Conservation (phyloP, 2,888 invertebrate species). For the Operophtera brumata region DNA sequence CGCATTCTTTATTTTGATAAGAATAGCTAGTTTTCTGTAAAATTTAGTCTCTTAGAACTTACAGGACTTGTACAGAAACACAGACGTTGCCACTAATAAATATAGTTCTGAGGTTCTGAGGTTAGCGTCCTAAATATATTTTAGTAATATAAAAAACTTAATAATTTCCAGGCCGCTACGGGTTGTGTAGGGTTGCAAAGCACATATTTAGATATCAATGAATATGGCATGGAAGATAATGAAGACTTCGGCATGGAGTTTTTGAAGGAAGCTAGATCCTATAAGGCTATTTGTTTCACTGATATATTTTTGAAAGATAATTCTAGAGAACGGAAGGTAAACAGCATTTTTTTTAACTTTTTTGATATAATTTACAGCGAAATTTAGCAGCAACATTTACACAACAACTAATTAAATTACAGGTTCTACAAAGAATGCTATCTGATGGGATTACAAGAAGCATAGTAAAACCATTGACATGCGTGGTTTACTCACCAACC, state of each 20-base stretch:
- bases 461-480: slow-evolving; percentile 22
- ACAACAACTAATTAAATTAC: not conserved
- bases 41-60: too few species aligned
- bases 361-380: too few species aligned
- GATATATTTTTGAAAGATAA: slow-evolving; percentile 5
- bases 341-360: too few species aligned
- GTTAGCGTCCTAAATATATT: too few species aligned
- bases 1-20: too few species aligned
- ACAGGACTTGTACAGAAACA: too few species aligned
- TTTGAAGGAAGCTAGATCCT: not conserved
- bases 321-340: slow-evolving; percentile 11
- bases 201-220: slow-evolving; percentile 5
- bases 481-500: slow-evolving; percentile 12
- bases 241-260: not conserved
- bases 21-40: too few species aligned
- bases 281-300: slow-evolving; percentile 8
- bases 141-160: too few species aligned
- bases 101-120: too few species aligned
- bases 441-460: slow-evolving; percentile 26
- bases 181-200: not conserved
- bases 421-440: slow-evolving; percentile 19
- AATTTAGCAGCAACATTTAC: not conserved
- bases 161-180: slow-evolving; percentile 13
- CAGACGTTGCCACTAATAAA: too few species aligned
- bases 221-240: slow-evolving; percentile 3